These are phyloP conservation scores for Danio choprae DNA, from an alignment of 2,797 vertebrate species.

Conservation along the genomic window DNA sequence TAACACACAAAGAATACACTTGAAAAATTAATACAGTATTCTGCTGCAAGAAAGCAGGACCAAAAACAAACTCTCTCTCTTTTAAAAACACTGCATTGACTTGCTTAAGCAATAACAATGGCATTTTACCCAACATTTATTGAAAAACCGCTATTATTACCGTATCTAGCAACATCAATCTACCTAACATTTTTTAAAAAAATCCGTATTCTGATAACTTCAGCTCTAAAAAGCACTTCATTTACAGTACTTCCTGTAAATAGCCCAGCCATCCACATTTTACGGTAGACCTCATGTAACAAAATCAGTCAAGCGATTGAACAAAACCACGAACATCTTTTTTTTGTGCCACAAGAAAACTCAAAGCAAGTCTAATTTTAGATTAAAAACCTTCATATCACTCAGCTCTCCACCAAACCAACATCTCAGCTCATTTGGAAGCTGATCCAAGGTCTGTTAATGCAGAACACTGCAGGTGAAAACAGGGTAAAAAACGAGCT, in stretches of 20 bases:
- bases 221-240: slow-evolving; percentile 4
- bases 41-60: neutral
- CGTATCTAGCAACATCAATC: too few relatives aligned
- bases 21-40: neutral
- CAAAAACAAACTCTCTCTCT: neutral
- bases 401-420: neutral
- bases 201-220: neutral
- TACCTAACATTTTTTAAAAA: too few relatives aligned
- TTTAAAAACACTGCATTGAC: neutral
- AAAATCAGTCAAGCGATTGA: neutral
- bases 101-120: neutral
- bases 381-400: neutral
- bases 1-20: too few relatives aligned
- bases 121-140: too few relatives aligned
- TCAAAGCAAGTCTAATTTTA: slow-evolving; percentile 1
- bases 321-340: neutral
- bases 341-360: neutral
- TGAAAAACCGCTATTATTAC: too few relatives aligned
- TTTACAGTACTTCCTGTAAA: neutral
- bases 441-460: slow-evolving; percentile 40
- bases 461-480: too few relatives aligned
- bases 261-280: neutral
- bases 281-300: neutral
- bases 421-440: neutral
- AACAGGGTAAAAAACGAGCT: too few relatives aligned